Evolutionary conservation across 2,113 vertebrate species (phyloP), one percentile per base, ranked within the genome.

Genomic region (Catharus fuscescens): DNA sequence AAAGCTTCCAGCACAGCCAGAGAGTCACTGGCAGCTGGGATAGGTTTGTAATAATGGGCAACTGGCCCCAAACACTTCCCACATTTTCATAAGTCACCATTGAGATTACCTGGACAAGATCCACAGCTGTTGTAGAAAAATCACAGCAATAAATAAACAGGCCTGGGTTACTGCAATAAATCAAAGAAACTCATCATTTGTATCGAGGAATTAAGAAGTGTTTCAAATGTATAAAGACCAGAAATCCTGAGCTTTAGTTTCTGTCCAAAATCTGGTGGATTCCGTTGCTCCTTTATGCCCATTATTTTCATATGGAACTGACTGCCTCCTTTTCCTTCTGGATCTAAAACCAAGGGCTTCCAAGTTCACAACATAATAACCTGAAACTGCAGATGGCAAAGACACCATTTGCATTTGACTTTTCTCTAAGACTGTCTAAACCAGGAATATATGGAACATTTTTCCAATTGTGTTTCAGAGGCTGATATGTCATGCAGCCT

Each of bases 141-240:
- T 99, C 99, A 96, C 99, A 99, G 95, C 99, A 99, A 96, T 99
- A 99, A 59, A 99, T 98, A 96, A 99, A 99, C 38, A 99, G 98
- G 45, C 98, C 98, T 1, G 99, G 98, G 92, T 99, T 98, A 97
- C 99, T 99, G 98, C 71, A 98, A 97, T 28, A 80, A 88, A 95
- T 17, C 95, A 70, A 81, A 95, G 65, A 95, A 78, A 86, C 12
- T 57, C 20, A 50, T 26, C 5, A 62, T 16, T 47, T 61, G 10
- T 26, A 56, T 3, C 2, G 9, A 67, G 24, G 57, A 85, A 44
- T 59, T 62, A 36, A 44, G 25, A 52, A 81, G 16, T 14, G 26
- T 32, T 32, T 80, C 50, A 65, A 76, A 77, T 0, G 5, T 20
- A 50, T 24, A 85, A 36, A 61, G n/a, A 20, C 14, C 36, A 81